Evolutionary conservation across 92 coral and sea anemone genomes (phyloP), one percentile per base, ranked within the genome.

Genomic region (Paragorgia papillata): DNA sequence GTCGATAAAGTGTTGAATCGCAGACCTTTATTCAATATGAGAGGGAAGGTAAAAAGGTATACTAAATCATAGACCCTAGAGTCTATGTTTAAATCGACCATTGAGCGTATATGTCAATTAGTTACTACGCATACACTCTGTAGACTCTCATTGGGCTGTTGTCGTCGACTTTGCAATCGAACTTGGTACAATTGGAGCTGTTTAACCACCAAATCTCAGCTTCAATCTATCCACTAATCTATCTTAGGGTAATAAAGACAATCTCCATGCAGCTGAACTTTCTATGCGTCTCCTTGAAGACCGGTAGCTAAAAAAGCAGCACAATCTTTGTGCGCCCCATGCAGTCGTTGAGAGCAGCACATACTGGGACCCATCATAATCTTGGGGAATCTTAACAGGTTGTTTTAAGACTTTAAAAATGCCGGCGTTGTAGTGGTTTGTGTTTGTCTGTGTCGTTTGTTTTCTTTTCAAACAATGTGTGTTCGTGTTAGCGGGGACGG

Each of bases 1-100:
- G 46, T 85, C 89, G 19, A 85, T 70, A 21, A 80, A 85, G 29
- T 80, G 81, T 63, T 84, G 85, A 17, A 84, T 81, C 34, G 71
- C 79, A 46, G 66, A 83, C 44, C 85, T 59, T 70, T 79, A 85
- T 51, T 84, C 85, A 18, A 69, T 67, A 6, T 48, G 31, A 0
- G 79, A 48, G 4, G 79, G 33, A n/a, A 83, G 58, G 44, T 85
- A n/a, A n/a, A 81, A 48, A 80, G 88, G 54, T 80, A 71, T 17
- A 82, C 85, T 49, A 70, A 43, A 30, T 69, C 51, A 0, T 29
- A 30, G 56, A 48, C 53, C n/a, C n/a, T n/a, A n/a, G n/a, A n/a
- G n/a, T n/a, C n/a, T n/a, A n/a, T n/a, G n/a, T n/a, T n/a, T n/a
- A 8, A 37, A 58, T 32, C 82, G 63, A 57, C 41, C 69, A 62